Conservation (phyloP, 2,113 vertebrate genomes). For the Sclerurus mexicanus region DNA sequence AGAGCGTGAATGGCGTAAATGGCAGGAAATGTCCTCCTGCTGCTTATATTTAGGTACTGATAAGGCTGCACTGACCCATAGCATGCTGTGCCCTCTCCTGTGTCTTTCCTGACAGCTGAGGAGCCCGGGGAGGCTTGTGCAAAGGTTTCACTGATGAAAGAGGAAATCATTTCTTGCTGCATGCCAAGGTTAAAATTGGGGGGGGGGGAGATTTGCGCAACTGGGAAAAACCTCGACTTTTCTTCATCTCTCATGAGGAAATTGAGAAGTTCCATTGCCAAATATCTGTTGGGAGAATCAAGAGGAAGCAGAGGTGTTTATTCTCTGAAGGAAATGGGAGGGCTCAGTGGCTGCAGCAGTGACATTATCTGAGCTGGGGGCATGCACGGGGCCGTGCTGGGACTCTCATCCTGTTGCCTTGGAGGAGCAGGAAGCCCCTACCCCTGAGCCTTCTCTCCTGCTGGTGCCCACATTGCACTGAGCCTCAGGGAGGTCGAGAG, state of each 20-base stretch:
- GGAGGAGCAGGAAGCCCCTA: slow-evolving; percentile 25
- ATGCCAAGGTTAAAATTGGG: slow-evolving; percentile 2
- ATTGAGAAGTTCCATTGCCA: slow-evolving; percentile 9
- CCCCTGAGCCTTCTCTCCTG: neutral
- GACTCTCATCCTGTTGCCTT: slow-evolving; percentile 60
- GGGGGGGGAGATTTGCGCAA: neutral
- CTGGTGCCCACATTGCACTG: neutral
- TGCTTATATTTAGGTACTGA: neutral
- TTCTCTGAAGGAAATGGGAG: slow-evolving; percentile 50
- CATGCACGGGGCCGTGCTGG: neutral
- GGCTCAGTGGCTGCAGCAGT: neutral
- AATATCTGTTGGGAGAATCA: slow-evolving; percentile 56
- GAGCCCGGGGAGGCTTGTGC: neutral
- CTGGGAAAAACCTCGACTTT: slow-evolving; percentile 51
- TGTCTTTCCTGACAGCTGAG: neutral
- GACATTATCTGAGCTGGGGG: neutral
- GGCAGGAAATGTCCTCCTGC: neutral
- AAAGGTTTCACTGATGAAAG: slow-evolving; percentile 19
- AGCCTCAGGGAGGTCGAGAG: neutral
- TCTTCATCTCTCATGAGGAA: slow-evolving; percentile 44
- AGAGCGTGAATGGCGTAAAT: neutral
- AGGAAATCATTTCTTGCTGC: neutral
- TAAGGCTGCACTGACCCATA: neutral
- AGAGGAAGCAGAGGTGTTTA: slow-evolving; percentile 66
- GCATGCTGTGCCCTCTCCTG: neutral